Evolutionary conservation across 2,797 vertebrate species (phyloP), one percentile per base, ranked within the genome.

Genomic region (Phoeniculus purpureus): DNA sequence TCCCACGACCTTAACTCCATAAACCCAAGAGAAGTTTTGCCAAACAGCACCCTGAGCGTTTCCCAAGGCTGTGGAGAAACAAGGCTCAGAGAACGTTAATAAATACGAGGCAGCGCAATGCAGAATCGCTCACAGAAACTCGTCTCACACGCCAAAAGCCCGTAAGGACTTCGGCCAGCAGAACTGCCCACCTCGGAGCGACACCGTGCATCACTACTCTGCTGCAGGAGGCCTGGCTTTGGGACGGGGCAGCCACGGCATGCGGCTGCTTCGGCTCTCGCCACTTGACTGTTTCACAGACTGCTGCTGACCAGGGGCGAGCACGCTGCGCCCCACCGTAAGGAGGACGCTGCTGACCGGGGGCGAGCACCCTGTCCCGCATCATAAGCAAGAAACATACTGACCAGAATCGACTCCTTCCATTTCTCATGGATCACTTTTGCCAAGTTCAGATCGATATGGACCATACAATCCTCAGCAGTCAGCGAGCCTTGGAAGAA

Each of bases 391-490:
- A 92, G 40, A 96, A 88, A 94, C 58, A 52, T 96, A 97, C 98
- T 97, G 89, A 99, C 99, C 98, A 98, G 98, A 85, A 99, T 98
- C 85, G 98, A 98, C 93, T 99, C 98, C 96, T 99, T 99, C 99
- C 99, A 99, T 96, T 99, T 99, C 93, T 98, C 98, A 97, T 99
- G 98, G 77, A 99, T 98, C 92, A 98, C 97, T 97, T 98, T 98
- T 85, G 99, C 99, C 95, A 99, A 96, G 94, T 97, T 98, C 93
- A 99, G 97, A 96, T 99, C 99, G 97, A 99, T 99, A 89, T 98
- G 98, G 89, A 99, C 98, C 47, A 98, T 96, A 95, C 98, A 99
- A 94, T 99, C 99, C 78, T 99, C 99, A 87, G 97, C 74, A 58
- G 98, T 98, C 93, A 99, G 97, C 12, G 97, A 96, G 37, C 97